These are phyloP conservation scores for Beroe ovata DNA, from an alignment of 37 sponge, comb jelly and placozoan genomes.

Conservation along the genomic window DNA sequence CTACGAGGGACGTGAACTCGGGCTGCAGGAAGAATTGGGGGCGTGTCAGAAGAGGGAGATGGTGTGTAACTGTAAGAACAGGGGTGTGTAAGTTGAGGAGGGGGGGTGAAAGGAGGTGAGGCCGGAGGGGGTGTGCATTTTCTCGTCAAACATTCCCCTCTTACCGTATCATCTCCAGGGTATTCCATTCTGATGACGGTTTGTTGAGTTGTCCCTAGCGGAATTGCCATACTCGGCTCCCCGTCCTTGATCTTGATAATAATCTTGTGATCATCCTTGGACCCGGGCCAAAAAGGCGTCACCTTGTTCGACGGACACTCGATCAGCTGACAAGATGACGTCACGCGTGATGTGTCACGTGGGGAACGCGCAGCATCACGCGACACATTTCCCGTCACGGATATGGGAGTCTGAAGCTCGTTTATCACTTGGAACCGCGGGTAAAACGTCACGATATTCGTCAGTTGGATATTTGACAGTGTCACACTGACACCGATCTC, in stretches of 20 bases:
- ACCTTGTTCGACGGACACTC: constrained; percentile 33
- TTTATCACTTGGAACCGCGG: constrained; percentile 59
- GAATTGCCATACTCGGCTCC: constrained; percentile 19
- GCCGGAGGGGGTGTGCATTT: too few relatives aligned
- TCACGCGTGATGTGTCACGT: not conserved
- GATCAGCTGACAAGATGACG: not conserved
- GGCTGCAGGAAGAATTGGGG: not conserved
- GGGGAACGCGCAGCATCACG: not conserved
- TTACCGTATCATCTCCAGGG: not conserved
- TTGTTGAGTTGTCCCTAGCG: constrained; percentile 26
- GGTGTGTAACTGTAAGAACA: too few relatives aligned
- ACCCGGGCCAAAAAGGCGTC: constrained; percentile 40
- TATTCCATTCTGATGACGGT: constrained; percentile 24
- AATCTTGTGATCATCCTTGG: constrained; percentile 12
- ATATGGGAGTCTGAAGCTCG: constrained; percentile 25
- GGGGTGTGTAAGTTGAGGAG: too few relatives aligned
- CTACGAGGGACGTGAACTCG: constrained; percentile 2
- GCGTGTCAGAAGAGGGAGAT: too few relatives aligned
- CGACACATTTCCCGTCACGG: not conserved
- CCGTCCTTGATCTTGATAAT: constrained; percentile 1
- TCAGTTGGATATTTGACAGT: constrained; percentile 55
- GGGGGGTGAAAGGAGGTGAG: too few relatives aligned
- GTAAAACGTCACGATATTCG: constrained; percentile 61
- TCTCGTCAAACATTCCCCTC: not conserved
- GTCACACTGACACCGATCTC: constrained; percentile 37